Evolutionary conservation across 2,888 invertebrate species (phyloP).

Genomic region (Alviniconcha strummeri): DNA sequence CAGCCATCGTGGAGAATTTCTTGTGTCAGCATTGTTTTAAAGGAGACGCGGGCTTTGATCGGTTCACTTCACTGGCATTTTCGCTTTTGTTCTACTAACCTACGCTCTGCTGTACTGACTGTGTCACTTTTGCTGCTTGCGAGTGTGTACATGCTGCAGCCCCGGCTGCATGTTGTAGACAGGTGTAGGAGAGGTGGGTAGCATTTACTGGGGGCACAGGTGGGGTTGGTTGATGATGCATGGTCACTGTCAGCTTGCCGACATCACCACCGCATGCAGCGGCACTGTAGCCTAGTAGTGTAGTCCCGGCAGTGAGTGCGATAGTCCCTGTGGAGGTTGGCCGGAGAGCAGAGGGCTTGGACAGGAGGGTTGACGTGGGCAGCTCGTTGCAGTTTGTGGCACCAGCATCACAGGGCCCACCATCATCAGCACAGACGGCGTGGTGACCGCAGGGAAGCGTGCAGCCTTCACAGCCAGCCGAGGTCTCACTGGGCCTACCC

Average conservation of each 20-base stretch:
- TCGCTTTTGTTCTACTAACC: too few relatives aligned
- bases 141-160: too few relatives aligned
- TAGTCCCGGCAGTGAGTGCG: not conserved
- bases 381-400: conserved; percentile 32
- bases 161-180: too few relatives aligned
- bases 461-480: not conserved
- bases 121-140: too few relatives aligned
- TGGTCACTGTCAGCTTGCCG: not conserved
- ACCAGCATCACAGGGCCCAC: not conserved
- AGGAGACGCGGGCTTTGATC: too few relatives aligned
- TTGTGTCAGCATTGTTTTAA: too few relatives aligned
- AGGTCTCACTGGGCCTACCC: conserved; percentile 3
- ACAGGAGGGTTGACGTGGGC: not conserved
- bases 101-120: too few relatives aligned
- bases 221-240: not conserved
- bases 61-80: too few relatives aligned
- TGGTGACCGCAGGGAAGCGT: conserved; percentile 5
- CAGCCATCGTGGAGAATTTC: too few relatives aligned
- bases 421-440: conserved; percentile 22
- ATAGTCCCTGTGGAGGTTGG: conserved; percentile 13
- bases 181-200: conserved; percentile 13
- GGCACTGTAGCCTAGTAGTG: not conserved
- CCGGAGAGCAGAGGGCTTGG: not conserved
- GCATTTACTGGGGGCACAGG: not conserved
- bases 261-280: conserved; percentile 2